Base-by-base conservation (phyloP, 1,140 invertebrate species). In the Tetragnatha versicolor region DNA sequence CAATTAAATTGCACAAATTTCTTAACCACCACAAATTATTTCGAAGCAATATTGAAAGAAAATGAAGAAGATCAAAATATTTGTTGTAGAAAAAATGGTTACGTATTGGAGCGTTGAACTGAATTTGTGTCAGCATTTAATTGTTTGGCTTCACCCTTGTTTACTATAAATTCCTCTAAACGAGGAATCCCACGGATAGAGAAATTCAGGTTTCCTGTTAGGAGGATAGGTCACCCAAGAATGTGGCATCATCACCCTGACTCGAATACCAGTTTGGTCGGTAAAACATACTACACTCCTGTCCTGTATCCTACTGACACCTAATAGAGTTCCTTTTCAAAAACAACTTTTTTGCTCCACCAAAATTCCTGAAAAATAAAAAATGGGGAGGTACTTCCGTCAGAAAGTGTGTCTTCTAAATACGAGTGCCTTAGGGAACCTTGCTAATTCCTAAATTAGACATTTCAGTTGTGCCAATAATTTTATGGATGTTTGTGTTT, bases 61-160 rank as follows among this genome's bases (percentile, higher is more conserved):
- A 53, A 7, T 25, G 27, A 25, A 9, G 20, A 25, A 20, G 14
- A n/a, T n/a, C n/a, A n/a, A n/a, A n/a, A n/a, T n/a, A n/a, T n/a
- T n/a, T n/a, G n/a, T 45, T 9, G 39, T 17, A 45, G 39, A 45
- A 17, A 45, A 45, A 9, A 45, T 20, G 31, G 5, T 60, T 39
- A 39, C 39, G 6, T 35, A 25, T 4, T 45, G 31, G 63, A 66
- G 37, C 39, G 63, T 27, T 66, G 63, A 49, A 66, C 63, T 29
- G 4, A n/a, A 66, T 49, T 45, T 17, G 39, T 66, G 63, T 66
- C 63, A 49, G 7, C 39, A 17, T 10, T n/a, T 66, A 47, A 66
- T 66, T 66, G 6, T 31, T 66, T 14, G 20, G 27, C 27, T 42
- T 66, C 63, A 42, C 63, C 63, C 63, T 42, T 66, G 63, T 47